Evolutionary conservation across 37 sponge, comb jelly and placozoan genomes (phyloP), one percentile per base, ranked within the genome.

Genomic region (Ianthella basta): DNA sequence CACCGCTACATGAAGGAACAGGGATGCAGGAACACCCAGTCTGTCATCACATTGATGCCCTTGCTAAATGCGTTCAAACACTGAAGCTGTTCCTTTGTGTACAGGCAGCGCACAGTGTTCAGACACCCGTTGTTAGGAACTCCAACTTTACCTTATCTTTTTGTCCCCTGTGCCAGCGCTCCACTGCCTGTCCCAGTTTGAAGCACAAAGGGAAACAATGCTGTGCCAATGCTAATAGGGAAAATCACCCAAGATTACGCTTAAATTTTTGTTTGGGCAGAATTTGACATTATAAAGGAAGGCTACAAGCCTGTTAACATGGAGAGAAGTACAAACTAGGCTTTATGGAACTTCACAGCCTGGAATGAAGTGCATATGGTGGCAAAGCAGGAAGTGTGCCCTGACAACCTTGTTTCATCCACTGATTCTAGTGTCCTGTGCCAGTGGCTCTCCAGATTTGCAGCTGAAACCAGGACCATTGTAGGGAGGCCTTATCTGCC

Each of bases 291-390:
- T 61, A 61, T n/a, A 12, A 61, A 61, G 64, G 13, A 61, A 10
- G 64, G 64, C 29, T 61, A n/a, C n/a, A 61, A 61, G 64, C 64
- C 64, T 12, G 8, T 61, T 61, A 61, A 61, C 64, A 61, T 10
- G 64, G 64, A 13, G 64, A 61, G 8, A 61, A 61, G 27, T 12
- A 61, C 64, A 29, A 27, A n/a, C 4, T 61, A 12, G 63, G n/a
- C 63, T 61, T 12, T 61, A 27, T 10, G 8, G 25, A 27, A 27
- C 25, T 61, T 61, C 10, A 5, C 25, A 27, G 63, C n/a, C 4
- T 61, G 63, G 25, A 61, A 10, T 2, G 25, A 61, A 25, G 63
- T 12, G 4, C 63, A 5, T 5, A 12, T 27, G 8, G 35, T 15
- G 37, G 36, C 27, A 29, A 38, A 73, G 4, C 37, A 13, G 75